Percentiles rank a stretch among this genome's conserved stretches.
These are phyloP conservation scores for Sebastolobus alascanus DNA, from an alignment of 2,797 vertebrate genomes.

Conservation along the genomic window DNA sequence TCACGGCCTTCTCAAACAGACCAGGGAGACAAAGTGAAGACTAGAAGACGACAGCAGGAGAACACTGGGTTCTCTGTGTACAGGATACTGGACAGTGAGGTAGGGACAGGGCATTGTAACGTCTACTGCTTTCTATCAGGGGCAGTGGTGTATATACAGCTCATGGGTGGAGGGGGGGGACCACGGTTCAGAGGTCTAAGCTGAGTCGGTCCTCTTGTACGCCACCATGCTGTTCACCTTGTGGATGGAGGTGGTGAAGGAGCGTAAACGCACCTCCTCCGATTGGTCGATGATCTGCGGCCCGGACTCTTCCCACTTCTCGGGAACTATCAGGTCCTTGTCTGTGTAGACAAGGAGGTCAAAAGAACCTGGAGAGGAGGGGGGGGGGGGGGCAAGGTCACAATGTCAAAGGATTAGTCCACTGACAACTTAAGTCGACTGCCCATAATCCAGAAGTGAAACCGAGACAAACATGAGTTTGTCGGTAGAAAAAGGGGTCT, in stretches of 20 bases:
- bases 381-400: not conserved
- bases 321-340: slow-evolving; percentile 93
- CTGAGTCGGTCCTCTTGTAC: slow-evolving; percentile 89
- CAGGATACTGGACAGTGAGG: not conserved
- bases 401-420: not conserved
- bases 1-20: slow-evolving; percentile 1
- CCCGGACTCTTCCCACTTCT: slow-evolving; percentile 97
- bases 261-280: slow-evolving; percentile 94
- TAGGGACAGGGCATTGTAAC: slow-evolving; percentile 26
- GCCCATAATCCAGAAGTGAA: rapidly evolving
- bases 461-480: rapidly evolving
- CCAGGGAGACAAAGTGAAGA: not conserved
- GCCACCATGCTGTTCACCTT: slow-evolving; percentile 95
- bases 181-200: slow-evolving; percentile 37
- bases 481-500: not conserved
- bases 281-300: slow-evolving; percentile 95
- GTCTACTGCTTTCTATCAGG: not conserved
- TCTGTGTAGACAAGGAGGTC: slow-evolving; percentile 97
- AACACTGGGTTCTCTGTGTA: not conserved
- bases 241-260: slow-evolving; percentile 97
- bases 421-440: not conserved
- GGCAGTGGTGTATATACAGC: slow-evolving; percentile 19
- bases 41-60: not conserved
- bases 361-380: slow-evolving; percentile 89
- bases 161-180: rapidly evolving